Base-by-base conservation (phyloP, 1,140 invertebrate species). In the Tribolium castaneum region DNA sequence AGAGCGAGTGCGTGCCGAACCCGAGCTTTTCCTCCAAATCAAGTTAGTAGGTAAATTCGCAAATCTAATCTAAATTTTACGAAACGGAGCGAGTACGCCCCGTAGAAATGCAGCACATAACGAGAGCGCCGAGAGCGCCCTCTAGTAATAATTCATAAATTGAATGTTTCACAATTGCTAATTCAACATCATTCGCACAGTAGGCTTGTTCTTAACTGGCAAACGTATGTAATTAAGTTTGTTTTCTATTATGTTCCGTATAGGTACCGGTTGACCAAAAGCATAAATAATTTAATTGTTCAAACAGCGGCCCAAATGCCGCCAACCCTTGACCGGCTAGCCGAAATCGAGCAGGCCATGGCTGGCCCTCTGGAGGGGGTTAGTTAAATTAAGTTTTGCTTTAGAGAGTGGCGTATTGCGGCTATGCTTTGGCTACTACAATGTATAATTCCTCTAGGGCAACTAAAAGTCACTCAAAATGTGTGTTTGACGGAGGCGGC, bases 201-300 rank as follows among this genome's bases (percentile, higher is more conserved):
- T 81, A 82, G 77, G 81, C 81, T 77, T 75, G 81, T 81, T 82
- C 84, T 82, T 83, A 83, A 83, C 80, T 80, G 81, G 82, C 62
- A 83, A 84, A 83, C 80, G 83, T 80, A 82, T 83, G 82, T 85
- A 85, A 85, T 85, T 85, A 85, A 85, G 84, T 85, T 85, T 85
- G 82, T 85, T 85, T 85, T 85, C 84, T 85, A 85, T 85, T 85
- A 85, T 85, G 83, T 84, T 85, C 82, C 83, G 81, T 84, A 84
- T 83, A 84, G 83, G 82, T 84, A 83, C 83, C 80, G 81, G 83
- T 84, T 84, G 83, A 84, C 83, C 83, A 83, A 82, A 79, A 80
- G 79, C 81, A 84, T 84, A 83, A 84, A 84, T 84, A 84, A 84
- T 84, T 84, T 82, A 84, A 83, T 83, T 84, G 82, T 82, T 82